Conservation (phyloP, 2,888 invertebrate species). For the Steinernema scapterisci region DNA sequence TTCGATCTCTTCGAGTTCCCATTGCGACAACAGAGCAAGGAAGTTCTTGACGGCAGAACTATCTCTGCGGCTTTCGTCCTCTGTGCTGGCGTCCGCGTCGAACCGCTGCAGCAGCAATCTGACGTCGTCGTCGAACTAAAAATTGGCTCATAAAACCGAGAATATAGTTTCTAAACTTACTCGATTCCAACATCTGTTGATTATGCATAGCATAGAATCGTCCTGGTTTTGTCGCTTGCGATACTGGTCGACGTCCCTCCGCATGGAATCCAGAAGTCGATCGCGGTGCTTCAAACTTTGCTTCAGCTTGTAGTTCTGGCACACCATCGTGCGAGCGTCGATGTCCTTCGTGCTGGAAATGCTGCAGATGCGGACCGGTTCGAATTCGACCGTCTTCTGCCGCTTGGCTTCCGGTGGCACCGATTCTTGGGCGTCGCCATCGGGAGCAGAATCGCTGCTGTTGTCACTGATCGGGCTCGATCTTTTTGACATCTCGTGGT, state of each 20-base stretch:
- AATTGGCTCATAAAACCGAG: constrained; percentile 28
- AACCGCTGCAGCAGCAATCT: constrained; percentile 89
- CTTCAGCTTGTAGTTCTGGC: constrained; percentile 94
- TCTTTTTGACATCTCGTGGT: constrained; percentile 6
- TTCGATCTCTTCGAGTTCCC: constrained; percentile 96
- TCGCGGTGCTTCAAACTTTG: constrained; percentile 70
- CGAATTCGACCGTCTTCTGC: constrained; percentile 53
- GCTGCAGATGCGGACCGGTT: constrained; percentile 59
- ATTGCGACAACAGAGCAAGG: constrained; percentile 89
- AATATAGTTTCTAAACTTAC: constrained; percentile 40
- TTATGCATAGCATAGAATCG: constrained; percentile 94
- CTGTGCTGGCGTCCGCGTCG: constrained; percentile 95
- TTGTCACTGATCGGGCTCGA: constrained; percentile 10
- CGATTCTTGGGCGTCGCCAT: neutral
- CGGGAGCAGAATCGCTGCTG: constrained; percentile 1
- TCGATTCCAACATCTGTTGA: constrained; percentile 92
- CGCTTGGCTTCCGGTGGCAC: constrained; percentile 39
- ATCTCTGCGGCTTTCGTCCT: constrained; percentile 88
- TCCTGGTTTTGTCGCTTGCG: constrained; percentile 94
- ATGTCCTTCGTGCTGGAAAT: constrained; percentile 59
- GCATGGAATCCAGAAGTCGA: constrained; percentile 79
- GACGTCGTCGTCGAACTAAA: constrained; percentile 87
- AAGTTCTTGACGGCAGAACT: constrained; percentile 75
- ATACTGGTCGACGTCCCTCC: constrained; percentile 88
- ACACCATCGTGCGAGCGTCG: constrained; percentile 68